Percentiles rank a stretch among this genome's conserved stretches.
Evolutionary conservation across 2,888 invertebrate species (phyloP).

Genomic region (Andrena praecox): DNA sequence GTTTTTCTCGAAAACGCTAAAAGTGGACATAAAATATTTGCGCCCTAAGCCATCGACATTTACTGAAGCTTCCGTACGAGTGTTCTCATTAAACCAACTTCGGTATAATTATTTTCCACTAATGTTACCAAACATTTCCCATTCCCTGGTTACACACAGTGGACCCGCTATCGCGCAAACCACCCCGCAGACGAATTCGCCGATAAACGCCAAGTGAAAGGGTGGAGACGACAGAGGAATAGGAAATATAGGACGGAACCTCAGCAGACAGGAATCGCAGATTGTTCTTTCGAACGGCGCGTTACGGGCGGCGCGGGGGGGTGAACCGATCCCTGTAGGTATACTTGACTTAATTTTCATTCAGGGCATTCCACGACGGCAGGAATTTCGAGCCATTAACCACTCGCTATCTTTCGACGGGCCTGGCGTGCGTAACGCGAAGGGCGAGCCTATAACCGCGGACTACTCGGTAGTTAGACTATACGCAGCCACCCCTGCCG

Average conservation of each 20-base stretch:
- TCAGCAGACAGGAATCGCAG: conserved; percentile 34
- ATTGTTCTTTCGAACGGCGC: conserved; percentile 39
- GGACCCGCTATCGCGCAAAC: too few relatives aligned
- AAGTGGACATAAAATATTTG: too few relatives aligned
- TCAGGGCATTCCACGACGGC: conserved; percentile 80
- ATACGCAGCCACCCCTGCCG: conserved; percentile 44
- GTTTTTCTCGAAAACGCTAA: too few relatives aligned
- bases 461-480: conserved; percentile 65
- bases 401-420: conserved; percentile 82
- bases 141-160: too few relatives aligned
- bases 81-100: too few relatives aligned
- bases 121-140: too few relatives aligned
- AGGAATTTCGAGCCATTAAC: conserved; percentile 84
- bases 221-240: neutral
- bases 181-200: too few relatives aligned
- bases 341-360: conserved; percentile 83
- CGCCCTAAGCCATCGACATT: too few relatives aligned
- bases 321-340: conserved; percentile 42
- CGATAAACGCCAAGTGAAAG: too few relatives aligned
- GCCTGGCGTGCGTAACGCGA: conserved; percentile 73
- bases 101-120: too few relatives aligned
- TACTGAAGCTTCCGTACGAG: too few relatives aligned
- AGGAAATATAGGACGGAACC: neutral
- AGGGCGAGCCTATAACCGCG: conserved; percentile 70
- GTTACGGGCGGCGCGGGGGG: conserved; percentile 5